Evolutionary conservation across 2,113 vertebrate species (phyloP), one percentile per base, ranked within the genome.

Genomic region (Hypocryptadius cinnamomeus): DNA sequence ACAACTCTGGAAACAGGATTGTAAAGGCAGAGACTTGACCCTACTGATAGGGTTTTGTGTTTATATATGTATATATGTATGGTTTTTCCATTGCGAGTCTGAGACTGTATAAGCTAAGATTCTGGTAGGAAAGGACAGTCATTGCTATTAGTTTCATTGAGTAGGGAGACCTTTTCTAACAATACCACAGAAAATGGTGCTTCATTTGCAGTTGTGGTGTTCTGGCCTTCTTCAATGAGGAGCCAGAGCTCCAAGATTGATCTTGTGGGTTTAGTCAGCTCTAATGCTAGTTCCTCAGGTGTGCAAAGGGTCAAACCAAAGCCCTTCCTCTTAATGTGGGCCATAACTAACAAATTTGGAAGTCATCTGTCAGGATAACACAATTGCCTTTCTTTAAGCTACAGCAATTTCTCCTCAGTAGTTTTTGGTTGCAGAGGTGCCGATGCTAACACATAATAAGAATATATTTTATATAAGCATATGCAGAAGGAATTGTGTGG

Each of bases 1-100:
- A 83, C 65, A 72, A 76, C 51, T 80, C 79, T 88, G 48, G 19
- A 96, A 88, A 59, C 37, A 17, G 24, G 73, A 82, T 37, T 94
- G 81, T 87, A 69, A 81, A 90, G 91, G 13, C 18, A 66, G 53
- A 71, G 59, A 47, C 15, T 40, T 87, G 50, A 73, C 78, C 33
- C 15, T 71, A 23, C n/a, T 63, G 40, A 65, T 57, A 65, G 7
- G 25, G 12, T 57, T 50, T 31, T n/a, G 2, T 50, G 2, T 37
- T 42, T 48, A 30, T 40, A 3, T 42, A 10, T 54, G 3, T 53
- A 3, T 24, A 11, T 19, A 15, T 70, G 4, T 23, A 12, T 51
- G 9, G 7, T 40, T 66, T 78, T 90, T 91, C 21, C 28, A 21
- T 51, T 59, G 37, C 14, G 53, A 60, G 25, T 73, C 35, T 89